phyloP scores from a whole-genome alignment of 2,797 vertebrate species.

The Lerista edwardsae region DNA sequence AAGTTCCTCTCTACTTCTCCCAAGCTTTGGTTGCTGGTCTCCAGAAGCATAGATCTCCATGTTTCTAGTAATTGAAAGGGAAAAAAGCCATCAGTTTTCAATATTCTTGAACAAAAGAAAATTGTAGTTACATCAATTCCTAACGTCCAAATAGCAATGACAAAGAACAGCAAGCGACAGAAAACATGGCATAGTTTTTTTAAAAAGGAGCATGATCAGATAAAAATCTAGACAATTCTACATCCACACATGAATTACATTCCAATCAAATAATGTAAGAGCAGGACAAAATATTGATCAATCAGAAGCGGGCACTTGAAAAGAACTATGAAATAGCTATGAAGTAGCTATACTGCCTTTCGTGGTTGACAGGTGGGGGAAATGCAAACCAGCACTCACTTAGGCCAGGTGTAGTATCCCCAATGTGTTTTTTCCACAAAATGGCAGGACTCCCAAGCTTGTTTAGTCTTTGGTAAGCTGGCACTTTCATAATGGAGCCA shows the following conservation, averaged over 20 bases:
- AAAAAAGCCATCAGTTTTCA: neutral
- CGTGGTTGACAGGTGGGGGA: too few species aligned
- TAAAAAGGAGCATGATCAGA: too few species aligned
- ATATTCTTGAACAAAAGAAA: neutral
- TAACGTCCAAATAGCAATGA: neutral
- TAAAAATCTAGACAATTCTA: neutral
- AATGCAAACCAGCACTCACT: slow-evolving; percentile 74
- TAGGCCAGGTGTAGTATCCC: slow-evolving; percentile 96
- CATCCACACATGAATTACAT: too few species aligned
- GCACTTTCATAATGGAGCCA: slow-evolving; percentile 93
- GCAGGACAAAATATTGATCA: neutral
- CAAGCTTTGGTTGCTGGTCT: slow-evolving; percentile 90
- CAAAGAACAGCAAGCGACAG: neutral
- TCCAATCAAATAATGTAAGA: neutral
- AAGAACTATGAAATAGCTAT: neutral
- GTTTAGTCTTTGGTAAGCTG: slow-evolving; percentile 86
- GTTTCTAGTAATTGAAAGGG: slow-evolving; percentile 75
- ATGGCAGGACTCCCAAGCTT: slow-evolving; percentile 87
- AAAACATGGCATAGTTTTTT: neutral
- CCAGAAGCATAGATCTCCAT: slow-evolving; percentile 89
- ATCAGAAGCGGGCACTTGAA: too few species aligned
- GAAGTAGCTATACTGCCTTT: neutral
- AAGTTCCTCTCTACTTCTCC: slow-evolving; percentile 88
- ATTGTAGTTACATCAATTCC: neutral
- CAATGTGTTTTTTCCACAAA: slow-evolving; percentile 99